Percentiles rank a stretch among this genome's conserved stretches.
Conservation (phyloP, 2,888 invertebrate genomes). For the Lycaena phlaeas region DNA sequence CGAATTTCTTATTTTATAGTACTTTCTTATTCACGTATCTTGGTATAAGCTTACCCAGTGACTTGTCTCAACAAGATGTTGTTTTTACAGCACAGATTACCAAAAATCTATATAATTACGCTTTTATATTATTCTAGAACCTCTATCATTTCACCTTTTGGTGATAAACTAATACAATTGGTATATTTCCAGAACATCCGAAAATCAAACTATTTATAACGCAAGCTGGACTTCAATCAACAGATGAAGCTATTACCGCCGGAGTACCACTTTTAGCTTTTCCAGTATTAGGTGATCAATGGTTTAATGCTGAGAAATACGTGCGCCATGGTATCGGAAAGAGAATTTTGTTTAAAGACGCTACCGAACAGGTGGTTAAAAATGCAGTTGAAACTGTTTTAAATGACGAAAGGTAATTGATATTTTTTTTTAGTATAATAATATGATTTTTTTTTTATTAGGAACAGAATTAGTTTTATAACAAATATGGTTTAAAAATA, state of each 20-base stretch:
- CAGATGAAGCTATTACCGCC: constrained; percentile 45
- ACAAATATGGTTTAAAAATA: too few relatives aligned
- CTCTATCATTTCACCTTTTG: too few relatives aligned
- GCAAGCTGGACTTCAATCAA: constrained; percentile 50
- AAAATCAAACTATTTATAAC: constrained; percentile 48
- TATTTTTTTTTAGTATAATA: not conserved
- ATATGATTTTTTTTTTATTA: too few relatives aligned
- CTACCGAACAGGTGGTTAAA: constrained; percentile 26
- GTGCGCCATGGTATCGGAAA: constrained; percentile 30
- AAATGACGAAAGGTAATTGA: constrained; percentile 22
- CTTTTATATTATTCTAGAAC: too few relatives aligned
- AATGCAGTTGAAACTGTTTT: constrained; percentile 24
- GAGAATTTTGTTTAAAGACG: constrained; percentile 25
- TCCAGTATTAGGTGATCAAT: constrained; percentile 48
- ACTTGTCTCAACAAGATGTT: too few relatives aligned
- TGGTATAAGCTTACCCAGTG: too few relatives aligned
- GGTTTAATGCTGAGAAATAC: constrained; percentile 34
- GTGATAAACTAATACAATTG: too few relatives aligned
- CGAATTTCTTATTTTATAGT: too few relatives aligned
- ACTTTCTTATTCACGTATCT: too few relatives aligned
- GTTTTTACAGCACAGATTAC: too few relatives aligned
- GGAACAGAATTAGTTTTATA: too few relatives aligned
- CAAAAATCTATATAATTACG: too few relatives aligned
- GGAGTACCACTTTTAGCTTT: constrained; percentile 44
- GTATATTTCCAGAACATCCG: constrained; percentile 38